A percentile compares a stretch with the other conserved stretches of the same genome.
phyloP scores from a whole-genome alignment of 2,113 vertebrate genomes.

The Platycercus adscitus region DNA sequence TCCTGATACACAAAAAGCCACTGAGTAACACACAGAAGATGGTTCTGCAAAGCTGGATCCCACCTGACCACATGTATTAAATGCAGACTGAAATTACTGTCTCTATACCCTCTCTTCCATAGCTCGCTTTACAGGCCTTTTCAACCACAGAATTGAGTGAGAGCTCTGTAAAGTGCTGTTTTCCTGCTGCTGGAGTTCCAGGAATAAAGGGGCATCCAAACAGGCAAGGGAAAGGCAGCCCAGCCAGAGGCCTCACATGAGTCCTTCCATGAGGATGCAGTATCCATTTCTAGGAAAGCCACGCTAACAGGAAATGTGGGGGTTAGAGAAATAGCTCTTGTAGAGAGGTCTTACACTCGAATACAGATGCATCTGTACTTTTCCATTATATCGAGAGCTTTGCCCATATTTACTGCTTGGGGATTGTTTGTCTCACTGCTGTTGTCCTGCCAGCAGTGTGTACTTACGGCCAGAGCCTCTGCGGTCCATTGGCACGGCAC shows the following conservation, averaged over 20 bases:
- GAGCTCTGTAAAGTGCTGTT: neutral
- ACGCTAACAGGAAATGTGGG: constrained; percentile 15
- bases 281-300: constrained; percentile 40
- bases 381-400: neutral
- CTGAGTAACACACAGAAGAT: neutral
- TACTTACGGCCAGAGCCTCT: neutral
- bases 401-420: constrained; percentile 48
- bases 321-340: neutral
- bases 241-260: neutral
- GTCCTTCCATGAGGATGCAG: neutral
- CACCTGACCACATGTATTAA: neutral
- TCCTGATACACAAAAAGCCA: neutral
- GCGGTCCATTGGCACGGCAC: constrained; percentile 6
- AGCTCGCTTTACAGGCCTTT: neutral
- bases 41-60: neutral
- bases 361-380: constrained; percentile 50
- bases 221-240: constrained; percentile 37
- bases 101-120: neutral
- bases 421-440: constrained; percentile 54
- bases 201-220: constrained; percentile 1
- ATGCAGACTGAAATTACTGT: neutral
- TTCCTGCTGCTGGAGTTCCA: neutral
- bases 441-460: constrained; percentile 33
- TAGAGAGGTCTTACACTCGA: neutral
- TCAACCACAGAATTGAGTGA: neutral